These are phyloP conservation scores for Megalops cyprinoides DNA, from an alignment of 2,797 vertebrate species.

Conservation along the genomic window DNA sequence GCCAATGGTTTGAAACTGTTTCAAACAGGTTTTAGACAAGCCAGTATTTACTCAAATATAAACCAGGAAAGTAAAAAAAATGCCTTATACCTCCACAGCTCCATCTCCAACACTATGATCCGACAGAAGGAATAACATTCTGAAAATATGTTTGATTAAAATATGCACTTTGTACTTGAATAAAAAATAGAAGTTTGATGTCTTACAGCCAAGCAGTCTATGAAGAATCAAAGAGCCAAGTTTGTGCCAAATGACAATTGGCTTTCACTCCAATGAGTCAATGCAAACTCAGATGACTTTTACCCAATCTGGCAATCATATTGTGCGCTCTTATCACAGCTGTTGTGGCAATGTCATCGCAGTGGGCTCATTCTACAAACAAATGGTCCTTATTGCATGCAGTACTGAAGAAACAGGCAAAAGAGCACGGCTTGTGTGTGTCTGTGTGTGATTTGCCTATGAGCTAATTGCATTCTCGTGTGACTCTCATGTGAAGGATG, in stretches of 20 bases:
- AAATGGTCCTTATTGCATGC: neutral
- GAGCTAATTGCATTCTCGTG: too few species aligned
- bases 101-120: neutral
- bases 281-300: slow-evolving; percentile 14
- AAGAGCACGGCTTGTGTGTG: neutral
- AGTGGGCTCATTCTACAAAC: slow-evolving; percentile 12
- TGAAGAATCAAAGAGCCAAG: neutral
- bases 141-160: neutral
- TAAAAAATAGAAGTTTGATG: neutral
- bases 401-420: neutral
- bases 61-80: neutral
- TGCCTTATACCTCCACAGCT: too few species aligned
- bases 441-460: neutral
- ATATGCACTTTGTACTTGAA: neutral
- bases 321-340: neutral
- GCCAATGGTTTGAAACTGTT: slow-evolving; percentile 7
- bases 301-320: neutral
- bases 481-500: too few species aligned
- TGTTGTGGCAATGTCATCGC: neutral
- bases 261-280: slow-evolving; percentile 7
- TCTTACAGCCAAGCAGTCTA: neutral
- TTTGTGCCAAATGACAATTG: slow-evolving; percentile 13
- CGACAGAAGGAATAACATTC: neutral
- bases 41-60: neutral
- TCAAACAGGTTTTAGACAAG: slow-evolving; percentile 12